Evolutionary conservation across 2,797 vertebrate genomes (phyloP), one percentile per base, ranked within the genome.

Genomic region (Rhabdomys pumilio): DNA sequence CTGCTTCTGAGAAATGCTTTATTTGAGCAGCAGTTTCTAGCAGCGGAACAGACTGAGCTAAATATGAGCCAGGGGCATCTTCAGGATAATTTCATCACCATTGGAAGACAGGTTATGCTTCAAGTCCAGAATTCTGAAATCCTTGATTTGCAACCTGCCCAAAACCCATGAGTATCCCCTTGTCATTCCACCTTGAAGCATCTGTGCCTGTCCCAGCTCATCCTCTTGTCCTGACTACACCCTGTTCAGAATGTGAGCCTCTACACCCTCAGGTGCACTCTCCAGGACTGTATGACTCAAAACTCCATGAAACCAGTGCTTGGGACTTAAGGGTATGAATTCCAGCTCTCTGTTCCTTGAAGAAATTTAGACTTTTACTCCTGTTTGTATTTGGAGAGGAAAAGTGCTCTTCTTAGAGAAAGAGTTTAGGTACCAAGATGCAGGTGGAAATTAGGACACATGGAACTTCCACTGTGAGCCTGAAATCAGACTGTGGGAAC

Each of bases 81-180:
- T 95, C 61, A 97, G 0, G 7, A 0, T 1, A 13, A 80, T 0
- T 1, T 10, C 22, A 6, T 63, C 0, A 0, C 24, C 77, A 2
- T 80, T 83, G 19, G 13, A 0, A 75, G 2, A 4, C 9, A 0
- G 2, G 31, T 90, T 5, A 2, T 0, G 0, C 13, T 57, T 9
- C 72, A 79, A 0, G 19, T 79, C 11, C 63, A 53, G 0, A 2
- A 92, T 1, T 2, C 0, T 3, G 2, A 4, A 0, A 0, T 15
- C 3, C 1, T 0, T 0, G 19, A 97, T 1, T 55, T 44, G 6
- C 61, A 96, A 3, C 24, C 96, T 97, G 81, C 6, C 7, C n/a
- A 13, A 85, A 95, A 89, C 13, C 3, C 75, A 91, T 7, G 44
- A 34, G 38, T 2, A 3, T 19, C 31, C 20, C n/a, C 34, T 38